Conservation (phyloP, 2,113 vertebrate genomes). For the Aix galericulata region DNA sequence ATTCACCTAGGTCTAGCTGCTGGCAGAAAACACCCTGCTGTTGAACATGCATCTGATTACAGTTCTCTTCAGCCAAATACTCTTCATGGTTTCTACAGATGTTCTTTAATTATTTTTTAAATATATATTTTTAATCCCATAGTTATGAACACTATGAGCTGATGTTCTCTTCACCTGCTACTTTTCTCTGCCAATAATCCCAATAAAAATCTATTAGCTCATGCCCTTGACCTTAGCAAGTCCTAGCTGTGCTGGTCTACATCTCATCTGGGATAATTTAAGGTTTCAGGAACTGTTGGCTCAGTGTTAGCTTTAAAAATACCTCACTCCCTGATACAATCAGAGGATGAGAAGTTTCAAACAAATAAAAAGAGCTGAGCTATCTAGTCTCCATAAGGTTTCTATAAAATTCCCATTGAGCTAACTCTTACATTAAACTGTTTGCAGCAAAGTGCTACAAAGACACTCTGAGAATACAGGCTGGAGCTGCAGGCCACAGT, state of each 20-base stretch:
- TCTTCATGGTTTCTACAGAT: constrained; percentile 38
- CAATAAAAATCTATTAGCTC: constrained; percentile 37
- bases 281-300: constrained; percentile 27
- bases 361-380: constrained; percentile 14
- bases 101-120: neutral
- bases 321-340: neutral
- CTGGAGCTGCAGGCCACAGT: neutral
- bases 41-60: constrained; percentile 26
- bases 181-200: constrained; percentile 28
- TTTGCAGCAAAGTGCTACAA: neutral
- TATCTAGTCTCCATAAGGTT: neutral
- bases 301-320: constrained; percentile 23
- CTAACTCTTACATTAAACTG: neutral
- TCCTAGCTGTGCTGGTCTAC: neutral
- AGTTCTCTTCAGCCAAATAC: neutral
- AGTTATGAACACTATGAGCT: neutral
- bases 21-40: constrained; percentile 23
- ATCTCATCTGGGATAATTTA: constrained; percentile 23
- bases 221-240: constrained; percentile 28
- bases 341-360: neutral
- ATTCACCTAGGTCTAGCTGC: constrained; percentile 19
- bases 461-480: neutral
- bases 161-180: constrained; percentile 39
- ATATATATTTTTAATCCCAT: neutral
- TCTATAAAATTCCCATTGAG: neutral